Evolutionary conservation across 2,797 vertebrate genomes (phyloP).

Genomic region (Thripadectes ignobilis): DNA sequence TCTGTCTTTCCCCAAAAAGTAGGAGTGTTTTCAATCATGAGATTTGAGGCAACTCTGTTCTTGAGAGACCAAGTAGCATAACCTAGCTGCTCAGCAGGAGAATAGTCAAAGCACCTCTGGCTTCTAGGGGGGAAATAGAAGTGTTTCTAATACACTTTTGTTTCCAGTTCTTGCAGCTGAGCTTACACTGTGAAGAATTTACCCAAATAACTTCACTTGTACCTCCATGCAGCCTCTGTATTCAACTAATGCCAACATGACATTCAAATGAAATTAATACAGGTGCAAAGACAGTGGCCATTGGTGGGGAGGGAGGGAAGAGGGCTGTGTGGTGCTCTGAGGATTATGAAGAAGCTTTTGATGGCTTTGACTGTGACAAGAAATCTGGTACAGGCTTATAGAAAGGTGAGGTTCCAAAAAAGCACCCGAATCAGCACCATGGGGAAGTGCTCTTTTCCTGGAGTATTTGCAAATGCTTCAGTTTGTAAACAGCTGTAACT

Average conservation of each 20-base stretch:
- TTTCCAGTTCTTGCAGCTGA: neutral
- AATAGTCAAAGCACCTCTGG: neutral
- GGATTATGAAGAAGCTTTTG: neutral
- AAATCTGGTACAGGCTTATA: neutral
- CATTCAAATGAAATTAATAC: neutral
- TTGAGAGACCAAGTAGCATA: neutral
- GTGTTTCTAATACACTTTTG: neutral
- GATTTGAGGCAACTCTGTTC: neutral
- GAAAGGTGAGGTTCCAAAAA: neutral
- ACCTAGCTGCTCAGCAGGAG: neutral
- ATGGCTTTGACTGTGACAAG: neutral
- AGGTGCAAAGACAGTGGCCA: neutral
- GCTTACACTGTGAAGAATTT: neutral
- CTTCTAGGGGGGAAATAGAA: neutral
- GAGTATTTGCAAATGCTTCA: neutral
- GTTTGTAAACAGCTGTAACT: neutral
- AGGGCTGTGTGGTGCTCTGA: neutral
- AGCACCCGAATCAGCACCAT: neutral
- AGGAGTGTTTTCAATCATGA: neutral
- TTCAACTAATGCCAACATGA: neutral
- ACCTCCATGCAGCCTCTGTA: neutral
- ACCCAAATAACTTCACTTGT: neutral
- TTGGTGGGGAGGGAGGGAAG: neutral
- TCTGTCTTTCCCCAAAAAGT: neutral
- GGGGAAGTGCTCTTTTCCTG: neutral